A percentile compares a stretch with the other conserved stretches of the same genome.
Evolutionary conservation across 1,140 invertebrate species (phyloP).

Genomic region (Polypedilum vanderplanki): DNA sequence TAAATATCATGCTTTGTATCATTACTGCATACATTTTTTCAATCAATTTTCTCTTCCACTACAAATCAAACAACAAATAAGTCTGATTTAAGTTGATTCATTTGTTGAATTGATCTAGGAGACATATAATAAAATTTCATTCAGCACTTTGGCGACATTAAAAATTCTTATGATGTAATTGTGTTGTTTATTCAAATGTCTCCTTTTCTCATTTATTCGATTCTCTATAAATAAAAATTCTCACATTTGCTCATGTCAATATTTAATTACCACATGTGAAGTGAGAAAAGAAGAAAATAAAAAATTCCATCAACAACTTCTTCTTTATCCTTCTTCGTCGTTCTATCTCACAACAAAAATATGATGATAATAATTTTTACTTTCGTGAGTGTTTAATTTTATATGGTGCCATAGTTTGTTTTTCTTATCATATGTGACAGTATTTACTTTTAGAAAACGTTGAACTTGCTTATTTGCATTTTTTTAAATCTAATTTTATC

Average conservation of each 20-base stretch:
- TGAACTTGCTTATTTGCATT: too few species aligned
- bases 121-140: too few species aligned
- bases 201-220: neutral
- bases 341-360: neutral
- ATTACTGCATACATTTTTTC: neutral
- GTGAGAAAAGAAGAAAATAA: neutral
- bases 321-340: neutral
- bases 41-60: neutral
- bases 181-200: neutral
- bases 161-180: neutral
- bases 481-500: too few species aligned
- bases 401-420: too few species aligned
- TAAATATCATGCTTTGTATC: neutral
- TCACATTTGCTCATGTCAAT: slow-evolving; percentile 6
- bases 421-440: too few species aligned
- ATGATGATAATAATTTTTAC: too few species aligned
- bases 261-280: slow-evolving; percentile 19
- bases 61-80: neutral
- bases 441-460: too few species aligned
- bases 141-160: too few species aligned
- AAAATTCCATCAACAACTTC: neutral
- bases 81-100: too few species aligned
- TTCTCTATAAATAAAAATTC: too few species aligned
- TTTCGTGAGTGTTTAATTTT: too few species aligned
- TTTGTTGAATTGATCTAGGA: too few species aligned